Conservation (phyloP, 2,888 invertebrate genomes). For the Caenorhabditis parvicauda region DNA sequence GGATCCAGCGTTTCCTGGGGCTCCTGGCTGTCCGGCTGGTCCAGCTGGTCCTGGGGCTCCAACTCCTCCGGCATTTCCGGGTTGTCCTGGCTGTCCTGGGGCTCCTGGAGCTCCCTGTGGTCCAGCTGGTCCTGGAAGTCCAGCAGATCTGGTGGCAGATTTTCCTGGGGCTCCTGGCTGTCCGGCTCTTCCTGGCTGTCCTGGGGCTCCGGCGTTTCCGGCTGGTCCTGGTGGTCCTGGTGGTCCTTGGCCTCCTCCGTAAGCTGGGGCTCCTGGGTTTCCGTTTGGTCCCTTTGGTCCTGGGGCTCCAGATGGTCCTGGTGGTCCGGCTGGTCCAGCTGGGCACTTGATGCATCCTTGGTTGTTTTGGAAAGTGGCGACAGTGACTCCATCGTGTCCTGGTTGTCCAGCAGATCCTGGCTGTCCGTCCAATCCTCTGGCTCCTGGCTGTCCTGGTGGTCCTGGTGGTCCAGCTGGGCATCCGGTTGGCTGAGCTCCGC, state of each 20-base stretch:
- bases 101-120: slow-evolving; percentile 30
- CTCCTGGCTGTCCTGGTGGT: slow-evolving; percentile 39
- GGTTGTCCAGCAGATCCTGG: slow-evolving; percentile 27
- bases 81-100: slow-evolving; percentile 29
- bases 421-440: slow-evolving; percentile 22
- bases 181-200: slow-evolving; percentile 14
- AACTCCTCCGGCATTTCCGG: slow-evolving; percentile 26
- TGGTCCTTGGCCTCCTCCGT: slow-evolving; percentile 16
- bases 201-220: slow-evolving; percentile 21
- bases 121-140: slow-evolving; percentile 24
- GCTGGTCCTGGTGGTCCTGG: slow-evolving; percentile 23
- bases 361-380: slow-evolving; percentile 22
- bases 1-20: slow-evolving; percentile 14
- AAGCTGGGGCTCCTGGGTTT: slow-evolving; percentile 31
- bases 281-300: slow-evolving; percentile 41
- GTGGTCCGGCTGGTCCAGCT: slow-evolving; percentile 7
- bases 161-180: too few species aligned
- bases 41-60: slow-evolving; percentile 28
- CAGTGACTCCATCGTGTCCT: slow-evolving; percentile 41
- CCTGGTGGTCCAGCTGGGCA: slow-evolving; percentile 43
- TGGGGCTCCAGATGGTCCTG: slow-evolving; percentile 24
- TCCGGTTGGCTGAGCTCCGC: slow-evolving; percentile 29
- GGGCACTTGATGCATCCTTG: slow-evolving; percentile 21
- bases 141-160: too few species aligned
- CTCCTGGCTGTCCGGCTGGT: slow-evolving; percentile 23